Evolutionary conservation across 1,140 invertebrate species (phyloP), one percentile per base, ranked within the genome.

Genomic region (Eumeta japonica): DNA sequence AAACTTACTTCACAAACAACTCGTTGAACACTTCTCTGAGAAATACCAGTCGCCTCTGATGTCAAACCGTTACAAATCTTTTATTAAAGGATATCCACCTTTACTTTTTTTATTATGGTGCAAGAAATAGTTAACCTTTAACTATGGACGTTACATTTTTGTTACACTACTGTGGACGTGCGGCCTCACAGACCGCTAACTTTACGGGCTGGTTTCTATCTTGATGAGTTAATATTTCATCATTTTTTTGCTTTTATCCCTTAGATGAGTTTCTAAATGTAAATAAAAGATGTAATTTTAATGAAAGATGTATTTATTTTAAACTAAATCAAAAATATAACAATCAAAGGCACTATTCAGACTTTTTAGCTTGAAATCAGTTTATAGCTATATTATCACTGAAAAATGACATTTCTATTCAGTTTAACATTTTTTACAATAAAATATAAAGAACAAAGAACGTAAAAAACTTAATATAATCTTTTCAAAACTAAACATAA

Each of bases 381-480:
- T 24, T 24, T 24, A 24, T 24, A 24, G 5, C 5, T 5, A 24
- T 24, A 24, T 24, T 24, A 24, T 24, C 20, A 24, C 20, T 5
- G n/a, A n/a, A 24, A 24, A 24, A 24, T 24, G 5, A 7, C 20
- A 7, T 24, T 24, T 24, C n/a, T 24, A 24, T n/a, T 24, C n/a
- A 24, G 20, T n/a, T 24, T 24, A 24, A 24, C 20, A 7, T 7
- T n/a, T 24, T 24, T 24, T 24, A 24, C 20, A 24, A 24, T 24
- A 24, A 24, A 24, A 24, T 24, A 24, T 24, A 24, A 24, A 24
- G 20, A 24, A 24, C n/a, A 24, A 24, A 24, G 20, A 24, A 24
- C 20, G n/a, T 24, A 24, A 24, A 16, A 24, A 24, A 24, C 20
- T 24, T 24, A 24, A 24, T n/a, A 24, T 24, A 24, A n/a, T 24